A percentile compares a stretch with the other conserved stretches of the same genome.
phyloP scores from a whole-genome alignment of 2,113 vertebrate species.

The Ammodytes dubius region DNA sequence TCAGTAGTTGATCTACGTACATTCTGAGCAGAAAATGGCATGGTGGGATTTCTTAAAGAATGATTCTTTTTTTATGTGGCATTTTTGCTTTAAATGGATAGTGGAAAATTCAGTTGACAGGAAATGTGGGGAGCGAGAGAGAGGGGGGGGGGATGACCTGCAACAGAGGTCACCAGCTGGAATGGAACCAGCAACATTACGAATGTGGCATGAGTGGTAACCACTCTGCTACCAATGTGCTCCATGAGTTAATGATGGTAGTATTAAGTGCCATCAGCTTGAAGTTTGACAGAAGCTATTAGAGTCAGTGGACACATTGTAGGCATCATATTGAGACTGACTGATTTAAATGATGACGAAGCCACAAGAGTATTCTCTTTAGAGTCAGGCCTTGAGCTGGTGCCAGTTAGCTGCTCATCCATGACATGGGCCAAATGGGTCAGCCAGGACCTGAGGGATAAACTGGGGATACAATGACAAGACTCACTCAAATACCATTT shows the following conservation, averaged over 20 bases:
- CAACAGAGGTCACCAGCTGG: too few species aligned
- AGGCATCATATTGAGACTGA: background rate
- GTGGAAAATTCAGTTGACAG: too few species aligned
- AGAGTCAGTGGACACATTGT: background rate
- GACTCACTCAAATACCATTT: conserved; percentile 18
- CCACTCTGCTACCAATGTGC: too few species aligned
- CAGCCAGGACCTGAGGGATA: conserved; percentile 35
- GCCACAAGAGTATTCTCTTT: background rate
- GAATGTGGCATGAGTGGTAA: too few species aligned
- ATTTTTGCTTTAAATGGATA: too few species aligned
- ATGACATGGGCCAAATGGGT: conserved; percentile 38
- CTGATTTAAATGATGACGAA: background rate
- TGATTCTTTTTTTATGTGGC: background rate
- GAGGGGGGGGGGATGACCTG: too few species aligned
- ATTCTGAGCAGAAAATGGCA: background rate
- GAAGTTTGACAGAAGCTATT: background rate
- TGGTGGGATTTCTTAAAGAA: background rate
- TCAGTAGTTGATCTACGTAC: background rate
- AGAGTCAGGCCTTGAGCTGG: conserved; percentile 38
- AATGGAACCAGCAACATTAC: too few species aligned
- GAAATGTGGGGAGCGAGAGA: too few species aligned
- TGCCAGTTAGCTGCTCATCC: conserved; percentile 27
- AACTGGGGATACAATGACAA: conserved; percentile 28
- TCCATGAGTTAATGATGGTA: background rate
- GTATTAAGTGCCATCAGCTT: background rate